A percentile compares a stretch with the other conserved stretches of the same genome.
These are phyloP conservation scores for Lutjanus campechanus DNA, from an alignment of 2,797 vertebrate genomes.

Conservation along the genomic window DNA sequence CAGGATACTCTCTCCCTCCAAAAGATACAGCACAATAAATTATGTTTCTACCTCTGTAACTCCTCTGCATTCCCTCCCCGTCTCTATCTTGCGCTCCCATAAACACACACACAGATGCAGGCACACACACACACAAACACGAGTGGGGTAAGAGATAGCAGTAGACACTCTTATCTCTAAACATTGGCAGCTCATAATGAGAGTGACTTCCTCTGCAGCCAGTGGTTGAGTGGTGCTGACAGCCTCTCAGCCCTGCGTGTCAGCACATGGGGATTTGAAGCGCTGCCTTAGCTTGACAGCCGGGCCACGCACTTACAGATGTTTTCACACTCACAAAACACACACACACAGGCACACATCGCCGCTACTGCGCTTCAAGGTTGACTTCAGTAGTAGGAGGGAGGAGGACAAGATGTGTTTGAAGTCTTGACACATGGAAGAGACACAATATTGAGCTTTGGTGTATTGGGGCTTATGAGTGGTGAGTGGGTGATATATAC, in stretches of 20 bases:
- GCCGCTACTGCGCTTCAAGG: slow-evolving; percentile 52
- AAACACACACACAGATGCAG: slow-evolving; percentile 33
- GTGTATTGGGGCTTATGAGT: slow-evolving; percentile 62
- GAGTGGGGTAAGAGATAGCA: slow-evolving; percentile 31
- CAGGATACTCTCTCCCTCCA: slow-evolving; percentile 9
- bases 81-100: slow-evolving; percentile 17
- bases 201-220: slow-evolving; percentile 71
- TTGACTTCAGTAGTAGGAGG: slow-evolving; percentile 58
- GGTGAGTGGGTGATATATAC: slow-evolving; percentile 68
- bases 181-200: slow-evolving; percentile 72
- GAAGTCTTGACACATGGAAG: slow-evolving; percentile 71
- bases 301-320: slow-evolving; percentile 72
- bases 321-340: slow-evolving; percentile 60
- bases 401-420: slow-evolving; percentile 59
- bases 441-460: slow-evolving; percentile 63
- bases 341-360: slow-evolving; percentile 25
- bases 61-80: slow-evolving; percentile 47
- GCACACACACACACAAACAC: slow-evolving; percentile 21
- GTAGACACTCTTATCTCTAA: slow-evolving; percentile 63
- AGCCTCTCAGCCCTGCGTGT: slow-evolving; percentile 66
- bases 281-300: slow-evolving; percentile 58
- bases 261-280: slow-evolving; percentile 63
- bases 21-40: slow-evolving; percentile 47
- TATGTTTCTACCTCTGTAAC: slow-evolving; percentile 51
- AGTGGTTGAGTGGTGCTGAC: slow-evolving; percentile 72